Conservation (phyloP, 2,888 invertebrate genomes). For the Protodeltote pygarga region DNA sequence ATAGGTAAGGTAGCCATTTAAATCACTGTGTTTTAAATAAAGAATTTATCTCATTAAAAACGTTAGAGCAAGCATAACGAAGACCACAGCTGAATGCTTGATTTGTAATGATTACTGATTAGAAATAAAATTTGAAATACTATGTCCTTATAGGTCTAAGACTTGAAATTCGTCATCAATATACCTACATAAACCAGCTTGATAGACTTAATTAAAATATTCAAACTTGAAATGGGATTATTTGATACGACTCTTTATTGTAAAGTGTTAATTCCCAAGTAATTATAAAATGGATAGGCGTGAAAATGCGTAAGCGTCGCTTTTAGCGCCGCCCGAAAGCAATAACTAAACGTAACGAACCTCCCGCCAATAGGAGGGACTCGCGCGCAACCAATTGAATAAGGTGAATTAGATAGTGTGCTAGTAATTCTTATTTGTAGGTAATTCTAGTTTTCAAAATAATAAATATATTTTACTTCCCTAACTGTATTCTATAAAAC, state of each 20-base stretch:
- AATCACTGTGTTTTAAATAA: too few species aligned
- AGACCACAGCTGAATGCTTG: too few species aligned
- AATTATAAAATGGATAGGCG: conserved; percentile 45
- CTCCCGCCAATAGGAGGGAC: conserved; percentile 40
- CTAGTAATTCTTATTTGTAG: too few species aligned
- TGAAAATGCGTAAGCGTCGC: conserved; percentile 44
- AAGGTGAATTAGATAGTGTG: conserved; percentile 31
- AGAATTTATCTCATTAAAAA: too few species aligned
- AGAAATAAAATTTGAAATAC: too few species aligned
- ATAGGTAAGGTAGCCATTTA: too few species aligned
- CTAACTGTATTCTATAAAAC: neutral
- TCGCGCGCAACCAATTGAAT: conserved; percentile 39
- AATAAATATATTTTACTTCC: neutral
- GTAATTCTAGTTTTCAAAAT: conserved; percentile 11
- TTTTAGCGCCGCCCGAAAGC: conserved; percentile 51
- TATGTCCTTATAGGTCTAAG: too few species aligned
- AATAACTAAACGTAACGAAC: conserved; percentile 48
- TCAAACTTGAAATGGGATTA: conserved; percentile 29
- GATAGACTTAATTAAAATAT: too few species aligned
- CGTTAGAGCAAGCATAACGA: too few species aligned
- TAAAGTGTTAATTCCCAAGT: conserved; percentile 33
- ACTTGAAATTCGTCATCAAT: too few species aligned
- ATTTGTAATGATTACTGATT: too few species aligned
- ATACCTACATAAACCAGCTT: too few species aligned
- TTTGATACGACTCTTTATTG: conserved; percentile 24